phyloP scores from a whole-genome alignment of 2,888 invertebrate genomes.

The Carcina quercana region DNA sequence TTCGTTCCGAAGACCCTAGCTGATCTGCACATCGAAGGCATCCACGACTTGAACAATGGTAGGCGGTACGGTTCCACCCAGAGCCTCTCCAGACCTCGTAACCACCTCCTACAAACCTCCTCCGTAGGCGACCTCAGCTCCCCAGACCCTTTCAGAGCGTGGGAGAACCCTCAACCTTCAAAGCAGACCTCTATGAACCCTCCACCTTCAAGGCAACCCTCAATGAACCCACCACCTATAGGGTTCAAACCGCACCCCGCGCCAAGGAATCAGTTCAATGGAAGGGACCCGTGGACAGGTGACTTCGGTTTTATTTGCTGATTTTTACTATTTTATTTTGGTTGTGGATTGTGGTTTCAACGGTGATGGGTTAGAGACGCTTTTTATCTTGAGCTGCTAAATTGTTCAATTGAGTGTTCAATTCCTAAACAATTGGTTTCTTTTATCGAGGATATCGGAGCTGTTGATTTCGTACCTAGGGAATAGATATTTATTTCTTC shows the following conservation, averaged over 20 bases:
- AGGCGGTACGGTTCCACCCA: slow-evolving; percentile 73
- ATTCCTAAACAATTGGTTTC: no score
- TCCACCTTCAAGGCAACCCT: slow-evolving; percentile 11
- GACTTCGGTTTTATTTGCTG: slow-evolving; percentile 72
- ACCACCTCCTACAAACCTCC: slow-evolving; percentile 46
- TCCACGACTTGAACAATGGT: slow-evolving; percentile 81
- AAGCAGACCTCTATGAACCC: slow-evolving; percentile 16
- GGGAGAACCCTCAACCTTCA: slow-evolving; percentile 42
- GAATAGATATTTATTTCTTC: no score
- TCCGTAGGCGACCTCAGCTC: slow-evolving; percentile 56
- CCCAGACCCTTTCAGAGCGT: slow-evolving; percentile 52
- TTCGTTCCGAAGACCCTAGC: slow-evolving; percentile 93
- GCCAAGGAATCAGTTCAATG: slow-evolving; percentile 56
- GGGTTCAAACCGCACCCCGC: slow-evolving; percentile 53
- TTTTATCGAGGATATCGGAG: no score
- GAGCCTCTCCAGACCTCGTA: slow-evolving; percentile 54
- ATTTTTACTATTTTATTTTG: slow-evolving; percentile 31
- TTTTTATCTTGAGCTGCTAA: not conserved
- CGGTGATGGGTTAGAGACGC: slow-evolving; percentile 7
- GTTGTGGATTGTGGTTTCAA: slow-evolving; percentile 38
- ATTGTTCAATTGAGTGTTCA: not conserved
- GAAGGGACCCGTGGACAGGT: slow-evolving; percentile 77
- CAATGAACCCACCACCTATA: slow-evolving; percentile 25
- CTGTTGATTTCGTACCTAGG: no score
- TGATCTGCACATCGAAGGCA: slow-evolving; percentile 88